These are phyloP conservation scores for Hylaea fasciaria DNA, from an alignment of 2,888 invertebrate species.

Conservation along the genomic window DNA sequence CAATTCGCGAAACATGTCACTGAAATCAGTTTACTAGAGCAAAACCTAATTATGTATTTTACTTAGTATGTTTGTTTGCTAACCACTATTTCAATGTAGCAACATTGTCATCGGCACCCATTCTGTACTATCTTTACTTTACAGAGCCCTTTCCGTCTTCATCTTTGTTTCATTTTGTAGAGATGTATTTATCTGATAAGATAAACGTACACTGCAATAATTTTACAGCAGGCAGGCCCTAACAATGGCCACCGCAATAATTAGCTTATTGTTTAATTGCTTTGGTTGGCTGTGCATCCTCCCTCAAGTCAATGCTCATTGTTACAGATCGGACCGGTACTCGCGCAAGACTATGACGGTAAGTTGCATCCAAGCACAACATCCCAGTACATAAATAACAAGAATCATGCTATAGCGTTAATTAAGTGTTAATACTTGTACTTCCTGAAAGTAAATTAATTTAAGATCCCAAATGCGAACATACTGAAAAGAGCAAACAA, in stretches of 20 bases:
- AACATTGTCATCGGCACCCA: too few relatives aligned
- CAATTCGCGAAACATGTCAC: too few relatives aligned
- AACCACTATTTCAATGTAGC: not conserved
- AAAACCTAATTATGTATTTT: too few relatives aligned
- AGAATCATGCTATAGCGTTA: not conserved
- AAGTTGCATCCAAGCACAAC: slow-evolving; percentile 47
- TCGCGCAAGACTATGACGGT: slow-evolving; percentile 84
- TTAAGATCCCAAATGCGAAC: too few relatives aligned
- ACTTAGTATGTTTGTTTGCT: too few relatives aligned
- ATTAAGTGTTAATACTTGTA: not conserved
- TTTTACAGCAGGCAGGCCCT: slow-evolving; percentile 24
- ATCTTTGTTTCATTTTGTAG: slow-evolving; percentile 15
- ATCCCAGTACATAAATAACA: slow-evolving; percentile 3
- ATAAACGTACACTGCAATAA: slow-evolving; percentile 16
- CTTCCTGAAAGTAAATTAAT: not conserved
- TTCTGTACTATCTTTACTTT: too few relatives aligned
- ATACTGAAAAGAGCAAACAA: too few relatives aligned
- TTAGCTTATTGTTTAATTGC: slow-evolving; percentile 63
- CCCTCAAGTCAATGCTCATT: slow-evolving; percentile 71
- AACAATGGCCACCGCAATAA: slow-evolving; percentile 60
- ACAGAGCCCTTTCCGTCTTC: slow-evolving; percentile 12
- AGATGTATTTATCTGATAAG: slow-evolving; percentile 21
- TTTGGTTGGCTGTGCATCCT: slow-evolving; percentile 55
- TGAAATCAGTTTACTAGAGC: too few relatives aligned
- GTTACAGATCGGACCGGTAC: slow-evolving; percentile 75